Evolutionary conservation across 2,888 invertebrate species (phyloP).

Genomic region (Nephrotoma flavescens): DNA sequence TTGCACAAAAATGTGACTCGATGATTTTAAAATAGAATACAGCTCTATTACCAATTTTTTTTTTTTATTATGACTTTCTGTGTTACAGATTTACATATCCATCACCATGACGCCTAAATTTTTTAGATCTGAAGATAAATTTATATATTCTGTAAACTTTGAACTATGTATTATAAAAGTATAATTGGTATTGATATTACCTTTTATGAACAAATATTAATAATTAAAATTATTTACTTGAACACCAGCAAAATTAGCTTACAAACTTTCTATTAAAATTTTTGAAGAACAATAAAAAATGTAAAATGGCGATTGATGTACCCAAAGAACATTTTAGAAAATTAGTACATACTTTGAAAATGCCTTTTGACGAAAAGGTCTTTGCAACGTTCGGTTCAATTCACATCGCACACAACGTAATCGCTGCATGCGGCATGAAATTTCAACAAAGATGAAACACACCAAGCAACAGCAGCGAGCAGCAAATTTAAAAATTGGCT

Average conservation of each 20-base stretch:
- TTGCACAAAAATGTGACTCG: background rate
- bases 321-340: background rate
- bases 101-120: background rate
- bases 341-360: background rate
- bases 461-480: too few species aligned
- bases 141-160: background rate
- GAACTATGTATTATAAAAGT: background rate
- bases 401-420: too few species aligned
- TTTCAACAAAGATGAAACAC: too few species aligned
- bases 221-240: background rate
- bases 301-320: background rate
- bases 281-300: background rate
- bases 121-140: background rate
- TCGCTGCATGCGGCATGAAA: too few species aligned
- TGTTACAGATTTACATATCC: background rate
- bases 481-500: too few species aligned
- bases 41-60: background rate
- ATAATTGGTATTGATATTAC: background rate
- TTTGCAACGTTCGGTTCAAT: too few species aligned
- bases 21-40: background rate
- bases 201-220: background rate
- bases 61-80: background rate
- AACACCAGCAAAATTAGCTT: background rate
- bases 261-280: background rate
- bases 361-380: background rate